Conservation (phyloP, 2,888 invertebrate genomes). For the Mayetiola destructor region DNA sequence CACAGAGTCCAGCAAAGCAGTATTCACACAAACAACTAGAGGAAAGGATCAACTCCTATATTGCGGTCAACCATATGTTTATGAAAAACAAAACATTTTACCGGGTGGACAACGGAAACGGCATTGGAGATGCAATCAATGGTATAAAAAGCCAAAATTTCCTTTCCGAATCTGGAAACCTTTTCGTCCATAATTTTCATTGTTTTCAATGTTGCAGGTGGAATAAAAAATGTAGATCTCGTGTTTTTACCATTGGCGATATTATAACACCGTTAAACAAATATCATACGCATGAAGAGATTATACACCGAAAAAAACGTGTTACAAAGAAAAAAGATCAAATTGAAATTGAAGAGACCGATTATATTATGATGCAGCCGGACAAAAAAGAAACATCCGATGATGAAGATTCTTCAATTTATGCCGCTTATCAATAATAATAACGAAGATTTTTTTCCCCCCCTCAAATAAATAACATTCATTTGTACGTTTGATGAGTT, state of each 20-base stretch:
- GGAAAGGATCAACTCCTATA: slow-evolving; percentile 35
- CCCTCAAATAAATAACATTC: too few species aligned
- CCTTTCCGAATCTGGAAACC: neutral
- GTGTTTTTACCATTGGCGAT: slow-evolving; percentile 34
- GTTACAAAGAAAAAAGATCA: slow-evolving; percentile 19
- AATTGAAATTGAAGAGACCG: neutral
- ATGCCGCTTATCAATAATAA: too few species aligned
- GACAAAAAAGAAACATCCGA: neutral
- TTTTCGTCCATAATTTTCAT: neutral
- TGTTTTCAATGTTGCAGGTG: slow-evolving; percentile 21
- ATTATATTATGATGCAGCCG: neutral
- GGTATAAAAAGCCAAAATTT: slow-evolving; percentile 20
- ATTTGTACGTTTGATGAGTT: neutral
- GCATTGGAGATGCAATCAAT: slow-evolving; percentile 36
- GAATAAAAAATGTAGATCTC: slow-evolving; percentile 35
- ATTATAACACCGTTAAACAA: slow-evolving; percentile 32
- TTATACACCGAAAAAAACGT: slow-evolving; percentile 33
- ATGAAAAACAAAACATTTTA: slow-evolving; percentile 31
- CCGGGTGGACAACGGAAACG: slow-evolving; percentile 31
- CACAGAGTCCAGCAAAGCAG: slow-evolving; percentile 23
- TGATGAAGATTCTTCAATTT: neutral
- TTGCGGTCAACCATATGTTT: slow-evolving; percentile 35
- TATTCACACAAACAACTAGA: slow-evolving; percentile 33
- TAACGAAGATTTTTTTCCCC: too few species aligned
- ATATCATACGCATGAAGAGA: slow-evolving; percentile 35